Evolutionary conservation across 2,888 invertebrate species (phyloP).

Genomic region (Neria commutata): DNA sequence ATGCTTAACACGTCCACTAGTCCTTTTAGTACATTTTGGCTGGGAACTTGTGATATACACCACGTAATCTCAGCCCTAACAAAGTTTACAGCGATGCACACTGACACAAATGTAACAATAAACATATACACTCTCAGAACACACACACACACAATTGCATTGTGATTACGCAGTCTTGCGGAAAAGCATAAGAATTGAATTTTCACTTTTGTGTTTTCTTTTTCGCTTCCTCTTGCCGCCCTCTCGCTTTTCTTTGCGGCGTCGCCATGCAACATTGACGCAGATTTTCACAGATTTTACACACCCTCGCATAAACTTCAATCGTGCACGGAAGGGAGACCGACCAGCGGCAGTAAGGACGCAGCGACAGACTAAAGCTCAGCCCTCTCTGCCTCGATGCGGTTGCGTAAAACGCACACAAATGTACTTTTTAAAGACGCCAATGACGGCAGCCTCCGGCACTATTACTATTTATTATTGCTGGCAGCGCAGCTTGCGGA

Average conservation of each 20-base stretch:
- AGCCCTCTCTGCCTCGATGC: background rate
- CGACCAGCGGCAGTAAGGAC: too few species aligned
- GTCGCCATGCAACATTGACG: background rate
- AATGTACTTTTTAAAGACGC: background rate
- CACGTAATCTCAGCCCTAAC: too few species aligned
- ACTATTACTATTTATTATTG: background rate
- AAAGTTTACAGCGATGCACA: background rate
- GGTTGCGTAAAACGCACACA: constrained; percentile 1
- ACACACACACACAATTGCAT: too few species aligned
- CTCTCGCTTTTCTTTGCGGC: background rate
- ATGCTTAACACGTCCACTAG: too few species aligned
- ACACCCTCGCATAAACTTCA: background rate
- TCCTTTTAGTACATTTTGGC: too few species aligned
- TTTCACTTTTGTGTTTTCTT: background rate
- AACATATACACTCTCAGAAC: too few species aligned
- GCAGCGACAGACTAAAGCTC: too few species aligned
- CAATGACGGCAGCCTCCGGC: background rate
- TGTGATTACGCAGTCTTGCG: background rate
- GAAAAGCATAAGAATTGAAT: background rate
- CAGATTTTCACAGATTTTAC: constrained; percentile 2
- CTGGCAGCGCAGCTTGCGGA: background rate
- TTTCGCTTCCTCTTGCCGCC: background rate
- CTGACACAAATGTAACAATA: background rate
- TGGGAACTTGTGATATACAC: too few species aligned
- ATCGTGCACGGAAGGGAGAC: too few species aligned